Conservation (phyloP, 2,797 vertebrate species). For the Knipowitschia caucasica region DNA sequence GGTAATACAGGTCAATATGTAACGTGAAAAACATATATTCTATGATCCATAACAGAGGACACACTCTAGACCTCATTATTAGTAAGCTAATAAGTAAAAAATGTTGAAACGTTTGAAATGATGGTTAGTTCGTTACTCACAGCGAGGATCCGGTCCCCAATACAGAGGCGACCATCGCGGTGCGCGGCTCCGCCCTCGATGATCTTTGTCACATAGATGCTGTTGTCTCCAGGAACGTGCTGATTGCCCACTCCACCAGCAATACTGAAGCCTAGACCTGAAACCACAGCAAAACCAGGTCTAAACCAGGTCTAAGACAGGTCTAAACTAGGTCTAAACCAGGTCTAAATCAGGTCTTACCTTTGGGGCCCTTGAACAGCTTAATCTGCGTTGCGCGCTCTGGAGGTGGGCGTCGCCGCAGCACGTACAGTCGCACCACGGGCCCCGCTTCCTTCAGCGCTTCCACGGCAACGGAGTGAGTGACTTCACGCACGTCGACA, state of each 20-base stretch:
- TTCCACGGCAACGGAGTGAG: slow-evolving; percentile 85
- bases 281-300: background rate
- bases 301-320: background rate
- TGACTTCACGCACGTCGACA: slow-evolving; percentile 86
- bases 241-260: slow-evolving; percentile 86
- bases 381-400: slow-evolving; percentile 85
- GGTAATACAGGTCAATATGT: no score
- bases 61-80: no score
- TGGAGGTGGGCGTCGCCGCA: slow-evolving; percentile 76
- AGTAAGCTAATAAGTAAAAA: no score
- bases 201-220: slow-evolving; percentile 74
- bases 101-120: background rate
- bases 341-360: slow-evolving; percentile 18
- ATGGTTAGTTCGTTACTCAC: slow-evolving; percentile 12
- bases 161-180: slow-evolving; percentile 84
- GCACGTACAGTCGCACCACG: slow-evolving; percentile 85
- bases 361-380: slow-evolving; percentile 83
- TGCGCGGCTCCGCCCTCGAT: slow-evolving; percentile 78
- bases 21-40: no score
- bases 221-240: slow-evolving; percentile 87
- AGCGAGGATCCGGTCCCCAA: slow-evolving; percentile 83
- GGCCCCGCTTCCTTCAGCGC: slow-evolving; percentile 89
- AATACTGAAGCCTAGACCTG: slow-evolving; percentile 84
- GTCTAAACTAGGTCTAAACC: background rate
- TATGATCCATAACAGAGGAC: no score